phyloP scores from a whole-genome alignment of 2,113 vertebrate genomes.

The Callocephalon fimbriatum region DNA sequence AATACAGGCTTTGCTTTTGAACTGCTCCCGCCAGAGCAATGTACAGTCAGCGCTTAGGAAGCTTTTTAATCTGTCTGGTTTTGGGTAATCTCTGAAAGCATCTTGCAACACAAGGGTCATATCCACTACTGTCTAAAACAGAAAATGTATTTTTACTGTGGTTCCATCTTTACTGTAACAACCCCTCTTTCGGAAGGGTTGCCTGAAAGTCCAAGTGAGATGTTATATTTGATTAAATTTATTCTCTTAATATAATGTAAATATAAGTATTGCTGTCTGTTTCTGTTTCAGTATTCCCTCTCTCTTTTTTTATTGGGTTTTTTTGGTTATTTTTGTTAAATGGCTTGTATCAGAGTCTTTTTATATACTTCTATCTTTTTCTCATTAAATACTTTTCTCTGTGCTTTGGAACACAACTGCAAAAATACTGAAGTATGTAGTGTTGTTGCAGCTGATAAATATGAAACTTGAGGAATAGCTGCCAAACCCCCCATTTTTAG shows the following conservation, averaged over 20 bases:
- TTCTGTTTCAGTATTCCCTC: background rate
- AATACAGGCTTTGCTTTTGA: background rate
- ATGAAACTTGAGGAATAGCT: background rate
- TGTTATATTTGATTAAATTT: slow-evolving; percentile 61
- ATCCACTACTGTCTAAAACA: slow-evolving; percentile 13
- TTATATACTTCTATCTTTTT: background rate
- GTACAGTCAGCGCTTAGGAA: background rate
- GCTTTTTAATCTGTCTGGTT: background rate
- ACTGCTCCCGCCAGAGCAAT: background rate
- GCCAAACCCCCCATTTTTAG: fast-evolving
- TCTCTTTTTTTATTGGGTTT: background rate
- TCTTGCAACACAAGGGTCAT: background rate
- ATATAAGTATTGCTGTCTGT: background rate
- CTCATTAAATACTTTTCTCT: slow-evolving; percentile 44
- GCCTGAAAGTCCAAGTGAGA: slow-evolving; percentile 6
- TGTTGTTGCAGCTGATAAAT: background rate
- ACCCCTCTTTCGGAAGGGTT: background rate
- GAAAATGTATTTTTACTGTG: background rate
- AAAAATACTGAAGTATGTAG: background rate
- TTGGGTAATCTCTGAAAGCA: background rate
- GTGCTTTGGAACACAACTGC: background rate
- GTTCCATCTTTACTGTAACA: background rate
- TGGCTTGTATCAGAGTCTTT: slow-evolving; percentile 5
- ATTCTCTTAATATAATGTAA: slow-evolving; percentile 69
- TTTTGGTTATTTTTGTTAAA: background rate